Percentiles rank a stretch among this genome's conserved stretches.
These are phyloP conservation scores for Helobdella robusta DNA, from an alignment of 2,888 invertebrate species.

Conservation along the genomic window DNA sequence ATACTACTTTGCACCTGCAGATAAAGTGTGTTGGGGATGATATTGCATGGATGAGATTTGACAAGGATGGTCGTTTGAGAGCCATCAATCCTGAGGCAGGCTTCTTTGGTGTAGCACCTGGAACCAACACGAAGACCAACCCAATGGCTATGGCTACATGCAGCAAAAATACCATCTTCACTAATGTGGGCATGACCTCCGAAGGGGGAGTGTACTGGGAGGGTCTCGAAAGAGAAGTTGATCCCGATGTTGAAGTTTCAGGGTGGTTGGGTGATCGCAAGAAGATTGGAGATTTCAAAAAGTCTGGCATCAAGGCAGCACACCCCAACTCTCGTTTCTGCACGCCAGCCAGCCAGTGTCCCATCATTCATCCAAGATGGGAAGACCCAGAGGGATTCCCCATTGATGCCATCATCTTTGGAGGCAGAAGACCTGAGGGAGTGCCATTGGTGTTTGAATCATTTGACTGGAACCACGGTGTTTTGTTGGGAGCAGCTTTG, in stretches of 20 bases:
- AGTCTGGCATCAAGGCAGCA: conserved; percentile 35
- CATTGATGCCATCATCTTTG: conserved; percentile 40
- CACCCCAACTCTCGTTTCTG: conserved; percentile 40
- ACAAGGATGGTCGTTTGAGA: conserved; percentile 36
- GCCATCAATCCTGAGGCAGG: conserved; percentile 41
- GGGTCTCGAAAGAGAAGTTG: conserved; percentile 38
- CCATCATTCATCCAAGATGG: conserved; percentile 39
- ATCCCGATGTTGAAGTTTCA: conserved; percentile 29
- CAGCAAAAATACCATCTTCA: conserved; percentile 38
- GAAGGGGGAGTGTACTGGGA: conserved; percentile 39
- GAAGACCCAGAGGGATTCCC: conserved; percentile 39
- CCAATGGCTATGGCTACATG: conserved; percentile 38
- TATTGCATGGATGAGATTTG: conserved; percentile 41
- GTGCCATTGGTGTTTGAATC: conserved; percentile 45
- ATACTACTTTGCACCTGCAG: too few relatives aligned
- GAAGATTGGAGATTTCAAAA: conserved; percentile 29
- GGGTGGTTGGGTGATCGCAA: conserved; percentile 34
- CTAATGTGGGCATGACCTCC: conserved; percentile 38
- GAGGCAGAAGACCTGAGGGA: conserved; percentile 39
- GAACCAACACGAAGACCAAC: conserved; percentile 37
- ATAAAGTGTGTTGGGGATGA: conserved; percentile 38
- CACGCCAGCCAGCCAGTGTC: conserved; percentile 38
- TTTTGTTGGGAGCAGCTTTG: conserved; percentile 40
- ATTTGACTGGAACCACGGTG: conserved; percentile 44
- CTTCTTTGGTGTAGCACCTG: conserved; percentile 41